These are phyloP conservation scores for Protomyctophum bolini DNA, from an alignment of 2,113 vertebrate genomes.

Conservation along the genomic window DNA sequence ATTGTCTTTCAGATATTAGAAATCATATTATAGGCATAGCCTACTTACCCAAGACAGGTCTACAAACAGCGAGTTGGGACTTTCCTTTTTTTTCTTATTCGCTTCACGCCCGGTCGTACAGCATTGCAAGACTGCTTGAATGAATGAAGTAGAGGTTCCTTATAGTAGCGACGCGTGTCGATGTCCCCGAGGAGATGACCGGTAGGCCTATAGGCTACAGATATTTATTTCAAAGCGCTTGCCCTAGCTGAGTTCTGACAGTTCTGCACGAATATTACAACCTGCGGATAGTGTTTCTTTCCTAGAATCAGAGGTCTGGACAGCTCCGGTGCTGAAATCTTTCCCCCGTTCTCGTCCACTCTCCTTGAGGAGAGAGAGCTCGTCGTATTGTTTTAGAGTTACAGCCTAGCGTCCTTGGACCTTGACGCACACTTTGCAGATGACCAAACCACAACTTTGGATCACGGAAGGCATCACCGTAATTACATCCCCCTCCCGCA, in stretches of 20 bases:
- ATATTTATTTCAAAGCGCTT: constrained; percentile 39
- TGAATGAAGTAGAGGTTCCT: constrained; percentile 47
- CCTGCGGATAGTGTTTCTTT: constrained; percentile 18
- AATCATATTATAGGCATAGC: neutral
- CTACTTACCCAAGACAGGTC: constrained; percentile 57
- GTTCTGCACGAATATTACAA: constrained; percentile 24
- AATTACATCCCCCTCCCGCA: constrained; percentile 4
- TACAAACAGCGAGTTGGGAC: constrained; percentile 48
- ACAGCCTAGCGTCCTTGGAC: neutral
- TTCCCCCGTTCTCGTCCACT: constrained; percentile 27
- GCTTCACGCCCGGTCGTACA: constrained; percentile 65
- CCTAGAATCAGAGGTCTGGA: constrained; percentile 42
- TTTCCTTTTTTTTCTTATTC: constrained; percentile 44
- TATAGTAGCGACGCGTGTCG: neutral
- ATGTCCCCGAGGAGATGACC: constrained; percentile 31
- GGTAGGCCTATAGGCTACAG: constrained; percentile 17
- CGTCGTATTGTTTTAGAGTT: too few species aligned
- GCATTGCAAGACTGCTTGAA: constrained; percentile 73
- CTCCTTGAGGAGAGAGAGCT: constrained; percentile 42
- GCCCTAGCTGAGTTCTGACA: constrained; percentile 7
- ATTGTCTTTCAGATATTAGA: neutral
- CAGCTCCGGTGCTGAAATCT: constrained; percentile 81
- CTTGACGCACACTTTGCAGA: constrained; percentile 24
- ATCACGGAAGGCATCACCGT: constrained; percentile 40
- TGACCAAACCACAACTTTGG: constrained; percentile 39